Evolutionary conservation across 2,113 vertebrate species (phyloP).

Genomic region (Balaenoptera acutorostrata): DNA sequence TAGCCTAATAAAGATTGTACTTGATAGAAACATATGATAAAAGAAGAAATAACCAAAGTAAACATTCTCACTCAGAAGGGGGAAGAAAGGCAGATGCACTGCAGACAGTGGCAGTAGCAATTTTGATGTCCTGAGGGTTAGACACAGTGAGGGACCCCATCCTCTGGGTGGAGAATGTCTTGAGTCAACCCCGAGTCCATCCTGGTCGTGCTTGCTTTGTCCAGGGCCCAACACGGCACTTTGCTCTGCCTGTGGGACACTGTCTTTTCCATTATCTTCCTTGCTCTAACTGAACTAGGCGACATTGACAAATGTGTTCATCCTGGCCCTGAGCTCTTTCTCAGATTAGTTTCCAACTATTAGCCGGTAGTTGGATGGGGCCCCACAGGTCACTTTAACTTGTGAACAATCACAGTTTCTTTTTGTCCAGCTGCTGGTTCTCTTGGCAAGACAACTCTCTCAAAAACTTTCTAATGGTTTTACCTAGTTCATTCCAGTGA

Average conservation of each 20-base stretch:
- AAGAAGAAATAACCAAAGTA: background rate
- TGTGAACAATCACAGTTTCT: background rate
- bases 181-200: background rate
- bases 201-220: background rate
- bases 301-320: background rate
- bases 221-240: accelerated
- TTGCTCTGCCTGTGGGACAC: background rate
- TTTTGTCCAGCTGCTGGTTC: background rate
- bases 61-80: background rate
- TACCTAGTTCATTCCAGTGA: background rate
- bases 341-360: background rate
- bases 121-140: background rate
- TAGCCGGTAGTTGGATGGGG: background rate
- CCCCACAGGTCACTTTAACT: background rate
- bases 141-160: accelerated
- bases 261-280: background rate
- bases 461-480: background rate
- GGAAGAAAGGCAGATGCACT: background rate
- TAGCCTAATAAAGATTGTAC: background rate
- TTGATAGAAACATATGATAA: background rate
- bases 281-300: background rate
- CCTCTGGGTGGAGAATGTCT: background rate
- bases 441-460: background rate
- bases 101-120: background rate
- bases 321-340: background rate